A percentile compares a stretch with the other conserved stretches of the same genome.
Conservation (phyloP, 2,888 invertebrate genomes). For the Lepetodrilus schrolli region DNA sequence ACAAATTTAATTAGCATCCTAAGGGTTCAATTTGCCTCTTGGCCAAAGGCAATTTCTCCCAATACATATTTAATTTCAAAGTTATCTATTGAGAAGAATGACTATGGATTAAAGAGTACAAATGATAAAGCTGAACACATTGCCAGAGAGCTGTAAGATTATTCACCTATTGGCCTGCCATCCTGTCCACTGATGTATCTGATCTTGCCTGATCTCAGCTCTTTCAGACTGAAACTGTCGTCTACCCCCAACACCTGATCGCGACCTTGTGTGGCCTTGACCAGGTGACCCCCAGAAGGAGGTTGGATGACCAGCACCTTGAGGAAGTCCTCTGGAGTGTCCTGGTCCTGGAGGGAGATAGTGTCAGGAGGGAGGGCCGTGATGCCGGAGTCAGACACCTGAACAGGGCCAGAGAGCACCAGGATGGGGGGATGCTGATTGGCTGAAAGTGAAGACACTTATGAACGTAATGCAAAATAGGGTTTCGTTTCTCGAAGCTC, state of each 20-base stretch:
- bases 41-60: too few species aligned
- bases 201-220: conserved; percentile 51
- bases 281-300: conserved; percentile 53
- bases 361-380: conserved; percentile 44
- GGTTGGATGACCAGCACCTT: conserved; percentile 44
- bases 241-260: conserved; percentile 50
- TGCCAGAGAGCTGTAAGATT: too few species aligned
- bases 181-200: conserved; percentile 47
- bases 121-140: neutral
- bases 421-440: conserved; percentile 52
- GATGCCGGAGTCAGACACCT: conserved; percentile 47
- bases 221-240: conserved; percentile 48
- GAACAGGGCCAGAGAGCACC: conserved; percentile 48
- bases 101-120: neutral
- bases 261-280: conserved; percentile 46
- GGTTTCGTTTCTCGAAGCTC: too few species aligned
- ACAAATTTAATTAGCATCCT: too few species aligned
- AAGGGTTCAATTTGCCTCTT: too few species aligned
- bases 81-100: too few species aligned
- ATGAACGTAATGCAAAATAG: too few species aligned
- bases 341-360: conserved; percentile 56
- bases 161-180: conserved; percentile 37
- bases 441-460: too few species aligned
- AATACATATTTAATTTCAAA: too few species aligned
- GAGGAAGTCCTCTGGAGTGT: conserved; percentile 54